Evolutionary conservation across 2,888 invertebrate species (phyloP).

Genomic region (Gastrophysa polygoni): DNA sequence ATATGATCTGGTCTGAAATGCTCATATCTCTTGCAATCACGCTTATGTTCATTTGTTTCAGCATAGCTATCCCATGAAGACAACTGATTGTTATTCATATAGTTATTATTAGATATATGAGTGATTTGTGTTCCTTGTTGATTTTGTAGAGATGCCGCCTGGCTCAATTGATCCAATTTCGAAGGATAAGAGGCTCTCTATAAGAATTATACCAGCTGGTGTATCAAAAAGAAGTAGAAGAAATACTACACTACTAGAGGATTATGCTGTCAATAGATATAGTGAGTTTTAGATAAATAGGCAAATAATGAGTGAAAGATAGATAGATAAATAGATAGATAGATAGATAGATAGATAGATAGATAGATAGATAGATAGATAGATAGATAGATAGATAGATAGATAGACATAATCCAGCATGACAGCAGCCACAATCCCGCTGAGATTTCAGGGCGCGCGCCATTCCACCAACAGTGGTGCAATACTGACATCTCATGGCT

Average conservation of each 20-base stretch:
- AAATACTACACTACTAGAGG: slow-evolving; percentile 23
- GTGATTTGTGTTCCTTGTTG: neutral
- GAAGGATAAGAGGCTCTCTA: slow-evolving; percentile 22
- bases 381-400: neutral
- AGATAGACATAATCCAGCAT: no score
- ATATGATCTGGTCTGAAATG: no score
- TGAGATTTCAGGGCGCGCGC: no score
- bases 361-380: neutral
- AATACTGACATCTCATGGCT: no score
- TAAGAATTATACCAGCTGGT: slow-evolving; percentile 26
- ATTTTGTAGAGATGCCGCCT: neutral
- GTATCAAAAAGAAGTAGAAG: neutral
- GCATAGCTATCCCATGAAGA: no score
- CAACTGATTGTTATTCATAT: no score
- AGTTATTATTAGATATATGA: no score
- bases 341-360: neutral
- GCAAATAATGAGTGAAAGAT: neutral
- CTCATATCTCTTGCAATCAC: no score
- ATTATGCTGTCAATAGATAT: slow-evolving; percentile 25
- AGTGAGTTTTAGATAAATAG: no score
- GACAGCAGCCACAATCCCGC: no score
- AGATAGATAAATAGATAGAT: neutral
- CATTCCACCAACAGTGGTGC: no score
- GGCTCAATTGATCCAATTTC: neutral
- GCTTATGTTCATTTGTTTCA: no score